A percentile compares a stretch with the other conserved stretches of the same genome.
Evolutionary conservation across 1,140 invertebrate species (phyloP).

Genomic region (Alviniconcha marisindica): DNA sequence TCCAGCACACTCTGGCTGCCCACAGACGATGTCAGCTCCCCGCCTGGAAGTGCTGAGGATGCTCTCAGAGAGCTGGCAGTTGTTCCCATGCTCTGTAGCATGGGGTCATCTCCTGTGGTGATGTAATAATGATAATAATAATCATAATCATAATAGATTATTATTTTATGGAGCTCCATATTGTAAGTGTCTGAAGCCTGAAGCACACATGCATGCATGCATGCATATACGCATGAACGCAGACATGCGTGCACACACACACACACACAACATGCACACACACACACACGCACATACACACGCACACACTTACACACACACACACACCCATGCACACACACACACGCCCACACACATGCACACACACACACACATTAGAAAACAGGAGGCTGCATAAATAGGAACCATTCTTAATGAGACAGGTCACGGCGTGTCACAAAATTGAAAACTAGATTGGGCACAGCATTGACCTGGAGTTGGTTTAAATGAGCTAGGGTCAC

Average conservation of each 20-base stretch:
- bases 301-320: neutral
- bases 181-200: no score
- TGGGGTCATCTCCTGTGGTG: neutral
- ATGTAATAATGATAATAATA: no score
- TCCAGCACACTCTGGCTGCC: conserved; percentile 71
- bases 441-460: no score
- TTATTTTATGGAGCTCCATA: no score
- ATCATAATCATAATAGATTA: no score
- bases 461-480: no score
- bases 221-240: neutral
- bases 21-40: conserved; percentile 61
- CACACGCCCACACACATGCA: neutral
- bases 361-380: neutral
- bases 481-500: no score
- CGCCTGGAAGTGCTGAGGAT: conserved; percentile 32
- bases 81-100: conserved; percentile 39
- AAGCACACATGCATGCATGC: neutral
- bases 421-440: no score
- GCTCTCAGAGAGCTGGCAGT: conserved; percentile 14
- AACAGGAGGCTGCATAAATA: no score
- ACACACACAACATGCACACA: neutral
- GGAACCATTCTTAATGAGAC: no score
- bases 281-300: neutral
- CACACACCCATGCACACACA: neutral
- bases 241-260: neutral